Base-by-base conservation (phyloP, 1,140 invertebrate genomes). In the Penaeus indicus region DNA sequence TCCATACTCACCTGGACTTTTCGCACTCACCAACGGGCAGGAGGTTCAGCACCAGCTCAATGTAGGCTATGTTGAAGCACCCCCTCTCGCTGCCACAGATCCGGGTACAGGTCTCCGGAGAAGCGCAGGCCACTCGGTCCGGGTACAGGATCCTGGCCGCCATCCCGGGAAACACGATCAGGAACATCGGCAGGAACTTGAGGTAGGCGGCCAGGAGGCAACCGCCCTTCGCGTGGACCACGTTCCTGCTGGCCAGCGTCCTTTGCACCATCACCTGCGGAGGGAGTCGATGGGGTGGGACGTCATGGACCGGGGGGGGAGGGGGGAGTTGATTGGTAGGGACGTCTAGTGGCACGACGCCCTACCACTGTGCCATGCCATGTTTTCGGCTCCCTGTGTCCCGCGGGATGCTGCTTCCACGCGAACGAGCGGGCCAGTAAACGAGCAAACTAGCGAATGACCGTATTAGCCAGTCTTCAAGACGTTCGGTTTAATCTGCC, bases 111-210 rank as follows among this genome's bases (percentile, higher is more conserved):
- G 60, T 77, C n/a, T 90, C 89, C 5, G 69, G 89, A 16, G 62
- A 84, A 19, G 88, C 64, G 64, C 84, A 85, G 18, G 91, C 94
- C 3, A 94, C 92, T 2, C 92, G 90, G 88, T 94, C 93, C 91
- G 92, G 89, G 89, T 91, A 92, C 0, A 94, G 91, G 64, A 94
- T 93, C 60, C 94, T 92, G 10, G 94, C 92, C 63, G 94, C 94
- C 94, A 95, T 94, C 67, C 94, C 94, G 22, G 94, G 94, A 84
- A 94, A 93, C 21, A 94, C 93, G 60, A 94, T 93, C 1, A 94
- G 90, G 91, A 92, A 95, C 78, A 94, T 90, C 13, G 94, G 94
- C 16, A 94, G 89, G 82, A 94, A 92, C 91, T 95, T 95, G 19
- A 94, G 91, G 90, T 93, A 94, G 10, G 94, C 94, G 19, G 94